These are phyloP conservation scores for Argentina silus DNA, from an alignment of 2,797 vertebrate species.

Conservation along the genomic window DNA sequence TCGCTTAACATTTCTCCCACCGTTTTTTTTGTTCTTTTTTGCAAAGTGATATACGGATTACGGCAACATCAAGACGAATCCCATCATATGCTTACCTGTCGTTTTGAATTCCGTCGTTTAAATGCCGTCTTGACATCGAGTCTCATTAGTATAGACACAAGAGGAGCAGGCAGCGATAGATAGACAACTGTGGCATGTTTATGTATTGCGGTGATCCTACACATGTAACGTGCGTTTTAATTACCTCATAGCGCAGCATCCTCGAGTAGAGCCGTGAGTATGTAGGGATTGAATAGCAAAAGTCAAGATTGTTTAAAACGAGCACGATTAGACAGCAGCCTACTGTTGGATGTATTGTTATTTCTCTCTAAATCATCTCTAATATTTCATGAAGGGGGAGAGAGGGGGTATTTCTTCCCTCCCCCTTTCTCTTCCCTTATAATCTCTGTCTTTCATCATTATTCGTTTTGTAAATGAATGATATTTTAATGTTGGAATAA, in stretches of 20 bases:
- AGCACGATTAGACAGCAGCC: slow-evolving; percentile 2
- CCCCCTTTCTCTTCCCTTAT: background rate
- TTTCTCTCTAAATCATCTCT: slow-evolving; percentile 13
- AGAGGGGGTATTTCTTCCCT: background rate
- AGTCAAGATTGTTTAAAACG: slow-evolving; percentile 25
- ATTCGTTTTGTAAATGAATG: slow-evolving; percentile 4
- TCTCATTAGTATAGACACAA: background rate
- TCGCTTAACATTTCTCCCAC: slow-evolving; percentile 10
- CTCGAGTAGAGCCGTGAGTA: slow-evolving; percentile 45
- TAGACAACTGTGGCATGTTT: slow-evolving; percentile 2
- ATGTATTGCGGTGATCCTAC: slow-evolving; percentile 22
- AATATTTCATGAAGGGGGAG: slow-evolving; percentile 17
- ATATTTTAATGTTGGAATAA: background rate
- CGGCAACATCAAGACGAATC: slow-evolving; percentile 20
- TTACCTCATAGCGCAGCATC: slow-evolving; percentile 20
- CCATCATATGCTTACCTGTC: background rate
- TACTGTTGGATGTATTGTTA: background rate
- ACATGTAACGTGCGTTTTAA: slow-evolving; percentile 21
- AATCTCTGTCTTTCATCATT: background rate
- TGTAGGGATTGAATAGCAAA: slow-evolving; percentile 35
- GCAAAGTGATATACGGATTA: slow-evolving; percentile 40
- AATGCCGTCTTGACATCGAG: slow-evolving; percentile 3
- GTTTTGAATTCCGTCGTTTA: slow-evolving; percentile 8
- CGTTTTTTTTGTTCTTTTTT: slow-evolving; percentile 29
- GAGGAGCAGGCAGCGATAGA: slow-evolving; percentile 6